These are phyloP conservation scores for Zaprionus inermis DNA, from an alignment of 1,140 invertebrate genomes.

Conservation along the genomic window DNA sequence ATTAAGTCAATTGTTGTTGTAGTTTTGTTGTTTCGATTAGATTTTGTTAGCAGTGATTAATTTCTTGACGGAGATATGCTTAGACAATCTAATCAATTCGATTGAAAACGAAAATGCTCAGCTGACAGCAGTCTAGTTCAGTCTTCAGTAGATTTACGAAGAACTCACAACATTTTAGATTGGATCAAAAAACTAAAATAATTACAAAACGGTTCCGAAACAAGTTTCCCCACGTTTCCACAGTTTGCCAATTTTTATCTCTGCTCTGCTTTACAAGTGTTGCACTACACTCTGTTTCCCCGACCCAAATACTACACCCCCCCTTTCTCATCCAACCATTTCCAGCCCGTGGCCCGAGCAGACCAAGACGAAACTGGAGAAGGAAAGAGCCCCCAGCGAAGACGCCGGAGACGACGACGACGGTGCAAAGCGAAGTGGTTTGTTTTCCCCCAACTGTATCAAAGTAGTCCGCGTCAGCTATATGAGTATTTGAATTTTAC, in stretches of 20 bases:
- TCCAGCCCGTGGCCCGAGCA: no score
- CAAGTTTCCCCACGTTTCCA: no score
- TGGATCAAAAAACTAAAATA: slow-evolving; percentile 41
- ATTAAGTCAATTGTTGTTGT: not conserved
- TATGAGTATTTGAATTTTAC: slow-evolving; percentile 32
- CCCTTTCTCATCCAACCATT: no score
- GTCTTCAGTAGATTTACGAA: slow-evolving; percentile 64
- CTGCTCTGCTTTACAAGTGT: no score
- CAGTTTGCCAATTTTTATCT: no score
- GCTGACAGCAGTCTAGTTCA: slow-evolving; percentile 40
- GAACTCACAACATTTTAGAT: slow-evolving; percentile 48
- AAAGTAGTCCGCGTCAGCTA: slow-evolving; percentile 34
- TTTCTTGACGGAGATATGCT: slow-evolving; percentile 89
- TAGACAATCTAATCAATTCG: slow-evolving; percentile 85
- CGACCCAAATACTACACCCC: no score
- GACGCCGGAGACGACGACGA: no score
- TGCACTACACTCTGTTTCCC: no score
- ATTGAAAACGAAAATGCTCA: slow-evolving; percentile 5
- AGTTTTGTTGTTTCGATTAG: not conserved
- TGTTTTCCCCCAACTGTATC: slow-evolving; percentile 23
- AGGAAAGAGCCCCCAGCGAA: not conserved
- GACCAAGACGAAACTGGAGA: not conserved
- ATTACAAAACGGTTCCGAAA: slow-evolving; percentile 6
- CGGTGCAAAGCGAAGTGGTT: slow-evolving; percentile 6
- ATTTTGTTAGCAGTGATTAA: slow-evolving; percentile 53